Evolutionary conservation across 2,888 invertebrate genomes (phyloP), one percentile per base, ranked within the genome.

Genomic region (Temnothorax rugatulus): DNA sequence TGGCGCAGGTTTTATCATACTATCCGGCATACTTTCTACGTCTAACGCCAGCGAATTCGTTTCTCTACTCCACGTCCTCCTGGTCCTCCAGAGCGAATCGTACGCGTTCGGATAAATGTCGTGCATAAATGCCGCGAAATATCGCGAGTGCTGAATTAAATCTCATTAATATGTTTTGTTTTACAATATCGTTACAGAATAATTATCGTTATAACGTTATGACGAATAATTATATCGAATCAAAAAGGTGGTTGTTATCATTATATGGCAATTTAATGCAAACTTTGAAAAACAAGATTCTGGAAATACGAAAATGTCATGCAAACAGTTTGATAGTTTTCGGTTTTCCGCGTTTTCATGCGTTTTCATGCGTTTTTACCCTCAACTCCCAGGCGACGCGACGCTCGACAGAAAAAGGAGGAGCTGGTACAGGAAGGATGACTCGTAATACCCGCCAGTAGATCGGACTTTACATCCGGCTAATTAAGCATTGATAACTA

Each of bases 401-500:
- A 29, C 5, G 54, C 29, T 21, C 59, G n/a, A 34, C 50, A 4
- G 54, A 84, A 59, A 50, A 59, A 66, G 47, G 66, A 21, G 47
- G 25, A 38, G 15, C 11, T 7, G 66, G 25, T 15, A 34, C 38
- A 69, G 61, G 52, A 85, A 50, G 71, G 63, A 41, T 21, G 44
- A n/a, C 44, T 25, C 15, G 74, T 88, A 82, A 86, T 82, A 86
- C 66, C 59, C 77, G 41, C 41, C 61, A n/a, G 63, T 44, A 68
- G 75, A 83, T 84, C 86, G 73, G 79, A 77, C 86, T 86, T 84
- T 85, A 85, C 83, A 74, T 69, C 34, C 84, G 81, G 85, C 88
- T 92, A 92, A 92, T 92, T 91, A 89, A 88, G 86, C 89, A 85
- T 91, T 90, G 90, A 92, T 92, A 90, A 91, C 92, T 91, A 92